A percentile compares a stretch with the other conserved stretches of the same genome.
phyloP scores from a whole-genome alignment of 2,888 invertebrate genomes.

The Melieria omissa region DNA sequence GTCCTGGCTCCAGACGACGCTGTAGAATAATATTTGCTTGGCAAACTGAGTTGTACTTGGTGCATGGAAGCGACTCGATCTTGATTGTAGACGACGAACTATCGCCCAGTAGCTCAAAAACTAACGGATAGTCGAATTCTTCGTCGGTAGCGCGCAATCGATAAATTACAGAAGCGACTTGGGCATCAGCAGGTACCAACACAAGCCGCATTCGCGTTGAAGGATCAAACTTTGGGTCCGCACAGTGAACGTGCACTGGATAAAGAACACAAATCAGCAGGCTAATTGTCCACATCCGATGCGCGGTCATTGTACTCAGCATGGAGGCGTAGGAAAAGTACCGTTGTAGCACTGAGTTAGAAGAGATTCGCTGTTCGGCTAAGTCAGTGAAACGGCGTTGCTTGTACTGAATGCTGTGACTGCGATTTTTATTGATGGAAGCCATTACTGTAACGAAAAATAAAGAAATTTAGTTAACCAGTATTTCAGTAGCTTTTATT shows the following conservation, averaged over 20 bases:
- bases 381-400: not conserved
- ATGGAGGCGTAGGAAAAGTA: not conserved
- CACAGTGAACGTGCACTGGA: slow-evolving; percentile 63
- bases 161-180: slow-evolving; percentile 86
- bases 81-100: slow-evolving; percentile 81
- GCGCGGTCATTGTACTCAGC: slow-evolving; percentile 50
- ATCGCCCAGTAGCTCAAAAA: slow-evolving; percentile 82
- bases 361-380: slow-evolving; percentile 44
- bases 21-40: slow-evolving; percentile 87
- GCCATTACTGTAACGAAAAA: slow-evolving; percentile 57
- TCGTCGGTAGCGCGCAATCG: slow-evolving; percentile 88
- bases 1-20: slow-evolving; percentile 80
- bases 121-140: slow-evolving; percentile 86
- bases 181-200: slow-evolving; percentile 84
- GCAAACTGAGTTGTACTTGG: slow-evolving; percentile 87
- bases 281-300: slow-evolving; percentile 64
- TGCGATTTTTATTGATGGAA: slow-evolving; percentile 52
- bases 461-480: not conserved
- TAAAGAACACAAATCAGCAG: slow-evolving; percentile 62
- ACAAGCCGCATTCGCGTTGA: slow-evolving; percentile 85
- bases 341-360: slow-evolving; percentile 14
- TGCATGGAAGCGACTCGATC: slow-evolving; percentile 85
- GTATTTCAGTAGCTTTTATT: not conserved
- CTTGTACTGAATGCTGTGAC: slow-evolving; percentile 3
- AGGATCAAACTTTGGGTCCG: slow-evolving; percentile 86